Conservation (phyloP, 2,113 vertebrate species). For the Chloropsis hardwickii region DNA sequence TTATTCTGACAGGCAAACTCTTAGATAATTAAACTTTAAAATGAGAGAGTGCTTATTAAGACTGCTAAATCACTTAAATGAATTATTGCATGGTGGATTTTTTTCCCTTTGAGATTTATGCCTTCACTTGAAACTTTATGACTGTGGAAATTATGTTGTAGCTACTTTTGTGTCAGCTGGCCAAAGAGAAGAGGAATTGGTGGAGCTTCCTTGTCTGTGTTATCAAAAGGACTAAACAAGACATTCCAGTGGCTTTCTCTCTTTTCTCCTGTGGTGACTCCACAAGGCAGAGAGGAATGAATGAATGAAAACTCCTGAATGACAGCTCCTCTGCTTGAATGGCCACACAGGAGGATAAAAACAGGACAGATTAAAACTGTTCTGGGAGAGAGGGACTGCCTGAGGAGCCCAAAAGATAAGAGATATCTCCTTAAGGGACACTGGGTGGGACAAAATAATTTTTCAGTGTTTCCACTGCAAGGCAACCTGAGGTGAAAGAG, state of each 20-base stretch:
- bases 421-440: neutral
- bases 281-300: neutral
- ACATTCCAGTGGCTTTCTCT: neutral
- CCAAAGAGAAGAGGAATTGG: neutral
- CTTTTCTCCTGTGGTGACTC: neutral
- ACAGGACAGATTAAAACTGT: neutral
- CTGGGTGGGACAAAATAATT: neutral
- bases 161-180: neutral
- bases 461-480: neutral
- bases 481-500: neutral
- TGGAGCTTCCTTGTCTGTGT: neutral
- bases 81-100: neutral
- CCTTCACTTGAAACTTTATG: neutral
- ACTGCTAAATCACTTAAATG: neutral
- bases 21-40: neutral
- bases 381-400: neutral
- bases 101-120: neutral
- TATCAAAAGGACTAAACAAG: neutral
- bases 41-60: neutral
- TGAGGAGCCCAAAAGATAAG: neutral
- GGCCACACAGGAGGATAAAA: neutral
- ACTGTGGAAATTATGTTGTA: neutral
- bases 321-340: neutral
- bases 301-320: neutral
- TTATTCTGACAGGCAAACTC: neutral